Evolutionary conservation across 2,888 invertebrate species (phyloP).

Genomic region (Pollenia labialis): DNA sequence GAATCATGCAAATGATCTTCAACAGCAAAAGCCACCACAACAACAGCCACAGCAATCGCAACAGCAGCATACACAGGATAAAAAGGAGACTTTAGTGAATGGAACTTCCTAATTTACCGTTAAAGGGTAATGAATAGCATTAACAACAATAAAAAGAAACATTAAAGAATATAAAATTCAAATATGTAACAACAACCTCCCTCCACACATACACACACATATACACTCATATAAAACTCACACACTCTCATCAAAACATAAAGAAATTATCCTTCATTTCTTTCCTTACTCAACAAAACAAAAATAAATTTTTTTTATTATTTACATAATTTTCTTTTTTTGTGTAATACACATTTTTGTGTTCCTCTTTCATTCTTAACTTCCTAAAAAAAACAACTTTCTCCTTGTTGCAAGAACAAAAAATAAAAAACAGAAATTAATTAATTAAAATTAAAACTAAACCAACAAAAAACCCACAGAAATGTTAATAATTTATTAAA

Average conservation of each 20-base stretch:
- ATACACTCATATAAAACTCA: slow-evolving; percentile 64
- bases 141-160: slow-evolving; percentile 48
- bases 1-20: slow-evolving; percentile 78
- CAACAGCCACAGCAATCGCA: slow-evolving; percentile 74
- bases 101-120: slow-evolving; percentile 82
- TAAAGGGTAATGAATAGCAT: slow-evolving; percentile 51
- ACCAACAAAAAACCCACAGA: slow-evolving; percentile 45
- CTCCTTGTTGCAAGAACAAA: slow-evolving; percentile 40
- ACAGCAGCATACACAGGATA: slow-evolving; percentile 79
- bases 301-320: slow-evolving; percentile 41
- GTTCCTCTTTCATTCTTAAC: slow-evolving; percentile 30
- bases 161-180: slow-evolving; percentile 19
- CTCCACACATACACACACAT: slow-evolving; percentile 68
- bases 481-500: slow-evolving; percentile 51
- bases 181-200: slow-evolving; percentile 63
- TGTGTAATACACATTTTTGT: slow-evolving; percentile 19
- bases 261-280: slow-evolving; percentile 2
- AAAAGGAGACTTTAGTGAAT: slow-evolving; percentile 83
- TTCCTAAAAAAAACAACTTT: slow-evolving; percentile 3
- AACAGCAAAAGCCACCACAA: slow-evolving; percentile 74
- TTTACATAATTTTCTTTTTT: slow-evolving; percentile 53
- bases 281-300: slow-evolving; percentile 29
- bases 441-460: slow-evolving; percentile 61
- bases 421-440: slow-evolving; percentile 65
- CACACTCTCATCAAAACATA: slow-evolving; percentile 44